Evolutionary conservation across 2,797 vertebrate species (phyloP).

Genomic region (Acridotheres tristis): DNA sequence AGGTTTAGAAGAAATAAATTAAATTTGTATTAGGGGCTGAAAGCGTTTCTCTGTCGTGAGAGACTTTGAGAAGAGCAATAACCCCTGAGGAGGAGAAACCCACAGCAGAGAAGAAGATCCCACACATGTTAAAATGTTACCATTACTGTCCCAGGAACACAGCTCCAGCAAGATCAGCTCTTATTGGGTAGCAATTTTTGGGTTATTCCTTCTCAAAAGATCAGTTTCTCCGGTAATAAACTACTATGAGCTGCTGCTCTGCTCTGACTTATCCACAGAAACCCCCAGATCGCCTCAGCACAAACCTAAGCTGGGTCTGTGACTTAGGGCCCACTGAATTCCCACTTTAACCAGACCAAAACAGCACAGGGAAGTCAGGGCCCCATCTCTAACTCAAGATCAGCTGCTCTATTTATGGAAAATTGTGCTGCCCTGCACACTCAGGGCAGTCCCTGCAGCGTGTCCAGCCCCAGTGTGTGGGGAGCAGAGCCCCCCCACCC

Average conservation of each 20-base stretch:
- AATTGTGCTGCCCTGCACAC: fast-evolving
- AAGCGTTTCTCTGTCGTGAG: background rate
- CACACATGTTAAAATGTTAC: fast-evolving
- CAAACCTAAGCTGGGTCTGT: fast-evolving
- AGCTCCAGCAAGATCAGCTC: background rate
- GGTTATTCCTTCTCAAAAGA: background rate
- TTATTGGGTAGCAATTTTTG: fast-evolving
- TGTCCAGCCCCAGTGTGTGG: fast-evolving
- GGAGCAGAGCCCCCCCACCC: background rate
- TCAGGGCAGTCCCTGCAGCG: fast-evolving
- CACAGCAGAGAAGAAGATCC: background rate
- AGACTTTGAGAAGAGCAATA: background rate
- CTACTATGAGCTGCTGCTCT: fast-evolving
- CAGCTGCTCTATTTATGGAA: background rate
- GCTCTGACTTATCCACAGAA: fast-evolving
- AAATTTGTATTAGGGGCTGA: background rate
- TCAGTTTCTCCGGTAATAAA: background rate
- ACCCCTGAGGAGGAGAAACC: background rate
- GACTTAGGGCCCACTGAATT: background rate
- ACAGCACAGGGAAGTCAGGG: background rate
- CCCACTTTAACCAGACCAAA: background rate
- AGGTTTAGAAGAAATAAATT: background rate
- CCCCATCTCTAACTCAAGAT: fast-evolving
- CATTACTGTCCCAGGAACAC: background rate
- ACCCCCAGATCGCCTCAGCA: background rate